phyloP scores from a whole-genome alignment of 1,140 invertebrate genomes.

The Drosophila nigromelanica region DNA sequence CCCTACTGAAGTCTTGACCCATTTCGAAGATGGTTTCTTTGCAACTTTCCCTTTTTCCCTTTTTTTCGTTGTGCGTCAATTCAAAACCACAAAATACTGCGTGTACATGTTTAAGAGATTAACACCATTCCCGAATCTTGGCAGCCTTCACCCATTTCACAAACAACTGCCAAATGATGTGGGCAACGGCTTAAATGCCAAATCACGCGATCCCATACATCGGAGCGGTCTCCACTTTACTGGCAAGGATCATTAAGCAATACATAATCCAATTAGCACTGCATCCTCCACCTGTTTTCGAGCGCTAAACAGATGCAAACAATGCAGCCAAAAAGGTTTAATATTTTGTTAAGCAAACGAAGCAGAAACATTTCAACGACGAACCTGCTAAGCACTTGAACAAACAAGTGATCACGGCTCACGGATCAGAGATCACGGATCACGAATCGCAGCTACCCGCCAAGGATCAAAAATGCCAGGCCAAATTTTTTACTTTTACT shows the following conservation, averaged over 20 bases:
- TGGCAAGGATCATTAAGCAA: constrained; percentile 72
- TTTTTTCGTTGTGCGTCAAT: constrained; percentile 45
- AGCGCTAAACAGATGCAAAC: constrained; percentile 57
- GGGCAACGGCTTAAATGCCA: constrained; percentile 16
- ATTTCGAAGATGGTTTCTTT: constrained; percentile 9
- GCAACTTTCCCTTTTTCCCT: constrained; percentile 70
- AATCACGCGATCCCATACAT: constrained; percentile 32
- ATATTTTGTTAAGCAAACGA: constrained; percentile 75
- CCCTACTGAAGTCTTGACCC: constrained; percentile 19
- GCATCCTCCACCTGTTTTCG: constrained; percentile 66
- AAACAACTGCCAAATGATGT: constrained; percentile 37
- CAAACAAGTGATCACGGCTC: constrained; percentile 75
- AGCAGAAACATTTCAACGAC: constrained; percentile 66
- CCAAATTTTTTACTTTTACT: constrained; percentile 69
- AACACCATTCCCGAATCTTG: constrained; percentile 47
- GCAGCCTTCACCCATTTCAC: constrained; percentile 40
- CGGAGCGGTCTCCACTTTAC: constrained; percentile 14
- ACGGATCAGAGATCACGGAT: constrained; percentile 29
- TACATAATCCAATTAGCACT: constrained; percentile 77
- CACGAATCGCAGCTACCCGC: constrained; percentile 15
- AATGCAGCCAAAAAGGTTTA: constrained; percentile 51
- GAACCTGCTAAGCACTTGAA: constrained; percentile 76
- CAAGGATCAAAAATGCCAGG: constrained; percentile 53
- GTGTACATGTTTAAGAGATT: constrained; percentile 60
- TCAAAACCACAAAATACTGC: constrained; percentile 55